A percentile compares a stretch with the other conserved stretches of the same genome.
These are phyloP conservation scores for Ommatoiulus sabulosus DNA, from an alignment of 2,888 invertebrate species.

Conservation along the genomic window DNA sequence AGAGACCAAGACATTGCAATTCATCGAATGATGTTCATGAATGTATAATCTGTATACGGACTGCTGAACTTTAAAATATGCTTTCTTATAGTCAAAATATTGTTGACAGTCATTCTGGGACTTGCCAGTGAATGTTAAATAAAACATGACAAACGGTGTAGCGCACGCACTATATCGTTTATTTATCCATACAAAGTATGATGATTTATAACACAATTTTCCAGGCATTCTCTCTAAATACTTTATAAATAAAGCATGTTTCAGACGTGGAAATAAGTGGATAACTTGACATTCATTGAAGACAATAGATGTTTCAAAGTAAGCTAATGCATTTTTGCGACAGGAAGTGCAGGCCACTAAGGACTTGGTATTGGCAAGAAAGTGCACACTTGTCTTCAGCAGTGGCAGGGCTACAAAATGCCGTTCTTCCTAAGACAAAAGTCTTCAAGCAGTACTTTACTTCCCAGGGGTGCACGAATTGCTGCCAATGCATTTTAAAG, in stretches of 20 bases:
- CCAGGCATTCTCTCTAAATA: not conserved
- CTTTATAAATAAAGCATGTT: not conserved
- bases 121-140: not conserved
- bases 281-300: conserved; percentile 19
- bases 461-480: not conserved
- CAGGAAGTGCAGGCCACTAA: not conserved
- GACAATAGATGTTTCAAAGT: conserved; percentile 19
- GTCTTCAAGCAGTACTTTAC: not conserved
- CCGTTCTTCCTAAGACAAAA: not conserved
- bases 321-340: conserved; percentile 9
- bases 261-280: not conserved
- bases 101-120: not conserved
- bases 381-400: not conserved
- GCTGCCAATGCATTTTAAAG: not conserved
- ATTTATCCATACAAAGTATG: not conserved
- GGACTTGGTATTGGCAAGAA: not conserved
- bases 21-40: too few relatives aligned
- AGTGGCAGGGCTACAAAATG: not conserved
- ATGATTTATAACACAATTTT: not conserved
- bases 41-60: too few relatives aligned
- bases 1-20: too few relatives aligned
- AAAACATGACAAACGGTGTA: not conserved
- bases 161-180: not conserved
- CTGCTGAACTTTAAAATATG: too few relatives aligned
- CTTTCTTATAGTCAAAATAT: too few relatives aligned